Base-by-base conservation (phyloP, 2,888 invertebrate genomes). In the Plagodis dolabraria region DNA sequence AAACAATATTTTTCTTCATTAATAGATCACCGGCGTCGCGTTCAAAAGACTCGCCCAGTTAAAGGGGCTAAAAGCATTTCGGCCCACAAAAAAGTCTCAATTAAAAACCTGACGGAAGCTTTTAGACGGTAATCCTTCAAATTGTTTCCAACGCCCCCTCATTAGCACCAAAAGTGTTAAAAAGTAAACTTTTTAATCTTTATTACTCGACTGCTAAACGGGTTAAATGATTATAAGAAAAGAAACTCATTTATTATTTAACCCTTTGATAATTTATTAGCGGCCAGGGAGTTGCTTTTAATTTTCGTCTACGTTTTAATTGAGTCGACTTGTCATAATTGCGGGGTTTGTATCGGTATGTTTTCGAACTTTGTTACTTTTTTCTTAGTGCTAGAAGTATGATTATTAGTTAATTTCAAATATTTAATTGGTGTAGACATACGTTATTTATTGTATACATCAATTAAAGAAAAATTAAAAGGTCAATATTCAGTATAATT, bases 171-270 rank as follows among this genome's bases (percentile, higher is more conserved):
- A 89, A 89, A 92, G 92, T 92, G 92, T 92, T 92, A 92, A 92
- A 91, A 90, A 90, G 89, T 89, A 90, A 92, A 92, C 92, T 92
- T 92, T 91, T 92, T 92, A 92, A 92, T 92, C 92, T 92, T 92
- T 92, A 92, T 92, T 91, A 91, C 90, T 88, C 83, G 80, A 85
- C 87, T 85, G 89, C 85, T 92, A 92, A 92, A 92, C 89, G 91
- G 85, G 89, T 92, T 92, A 92, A 80, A 89, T 89, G 89, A 89
- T 92, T 90, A 92, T 84, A 85, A 86, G 80, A 87, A 87, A 89
- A 64, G 82, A 81, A 84, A 85, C 85, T 84, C 83, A 82, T 88
- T 89, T 92, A 90, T 85, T 85, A 81, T 77, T 79, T 83, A 86
- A 88, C 91, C 89, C 89, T 85, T 78, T 79, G 74, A 75, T 85